A percentile compares a stretch with the other conserved stretches of the same genome.
phyloP scores from a whole-genome alignment of 2,888 invertebrate species.

The Elysia crispata region DNA sequence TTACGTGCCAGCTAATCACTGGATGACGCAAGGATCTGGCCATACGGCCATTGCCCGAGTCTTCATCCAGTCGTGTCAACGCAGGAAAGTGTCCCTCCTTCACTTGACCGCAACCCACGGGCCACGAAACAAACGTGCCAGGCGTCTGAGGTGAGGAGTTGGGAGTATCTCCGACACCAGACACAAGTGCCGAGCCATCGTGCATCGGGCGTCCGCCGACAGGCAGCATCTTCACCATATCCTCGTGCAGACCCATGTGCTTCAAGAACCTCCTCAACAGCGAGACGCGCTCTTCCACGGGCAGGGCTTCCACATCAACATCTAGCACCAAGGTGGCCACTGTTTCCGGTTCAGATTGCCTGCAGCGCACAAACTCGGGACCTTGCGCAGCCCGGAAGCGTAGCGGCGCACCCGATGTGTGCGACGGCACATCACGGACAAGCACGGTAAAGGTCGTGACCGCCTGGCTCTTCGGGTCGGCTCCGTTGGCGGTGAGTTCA shows the following conservation, averaged over 20 bases:
- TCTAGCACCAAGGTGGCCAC: constrained; percentile 85
- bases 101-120: constrained; percentile 86
- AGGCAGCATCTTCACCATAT: constrained; percentile 69
- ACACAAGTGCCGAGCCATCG: constrained; percentile 73
- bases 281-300: constrained; percentile 80
- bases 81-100: constrained; percentile 83
- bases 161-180: constrained; percentile 70
- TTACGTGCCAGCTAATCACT: constrained; percentile 85
- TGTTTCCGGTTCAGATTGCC: constrained; percentile 80
- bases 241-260: constrained; percentile 68
- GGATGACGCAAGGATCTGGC: constrained; percentile 84
- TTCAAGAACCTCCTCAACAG: constrained; percentile 67
- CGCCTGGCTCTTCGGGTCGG: constrained; percentile 74
- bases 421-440: constrained; percentile 76
- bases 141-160: constrained; percentile 61
- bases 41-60: constrained; percentile 85
- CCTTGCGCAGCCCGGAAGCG: constrained; percentile 45
- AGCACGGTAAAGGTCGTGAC: constrained; percentile 85
- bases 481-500: constrained; percentile 72
- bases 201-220: constrained; percentile 68
- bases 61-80: constrained; percentile 84
- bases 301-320: constrained; percentile 81
- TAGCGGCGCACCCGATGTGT: constrained; percentile 48
- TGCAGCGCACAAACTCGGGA: constrained; percentile 69
- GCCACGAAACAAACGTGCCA: constrained; percentile 77